Percentiles rank a stretch among this genome's conserved stretches.
Evolutionary conservation across 2,113 vertebrate genomes (phyloP).

Genomic region (Seriola quinqueradiata): DNA sequence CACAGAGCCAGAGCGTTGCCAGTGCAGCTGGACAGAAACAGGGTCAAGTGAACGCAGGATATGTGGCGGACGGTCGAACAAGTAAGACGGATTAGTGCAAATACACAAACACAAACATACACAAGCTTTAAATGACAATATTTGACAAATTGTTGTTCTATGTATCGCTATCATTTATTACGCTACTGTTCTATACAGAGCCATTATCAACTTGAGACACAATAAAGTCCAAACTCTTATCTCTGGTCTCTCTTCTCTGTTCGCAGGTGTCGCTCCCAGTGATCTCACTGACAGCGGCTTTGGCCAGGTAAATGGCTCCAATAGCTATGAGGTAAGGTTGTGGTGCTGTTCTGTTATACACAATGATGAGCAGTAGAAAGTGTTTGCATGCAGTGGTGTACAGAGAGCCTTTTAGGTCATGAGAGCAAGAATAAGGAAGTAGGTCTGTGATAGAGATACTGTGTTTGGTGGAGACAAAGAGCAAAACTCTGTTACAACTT

Average conservation of each 20-base stretch:
- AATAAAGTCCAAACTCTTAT: neutral
- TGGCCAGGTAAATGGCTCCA: conserved; percentile 14
- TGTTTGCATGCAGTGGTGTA: neutral
- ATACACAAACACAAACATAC: neutral
- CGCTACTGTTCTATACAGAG: neutral
- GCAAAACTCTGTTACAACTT: neutral
- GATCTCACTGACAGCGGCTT: conserved; percentile 38
- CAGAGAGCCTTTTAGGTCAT: neutral
- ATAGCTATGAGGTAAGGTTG: conserved; percentile 41
- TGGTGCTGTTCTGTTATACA: neutral
- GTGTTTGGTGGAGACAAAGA: too few relatives aligned
- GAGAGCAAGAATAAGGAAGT: too few relatives aligned
- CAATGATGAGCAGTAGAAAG: neutral
- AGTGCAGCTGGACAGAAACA: conserved; percentile 13
- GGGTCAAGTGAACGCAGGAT: conserved; percentile 67
- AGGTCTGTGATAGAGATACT: too few relatives aligned
- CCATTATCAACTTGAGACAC: neutral
- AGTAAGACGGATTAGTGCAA: conserved; percentile 51
- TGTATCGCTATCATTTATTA: neutral
- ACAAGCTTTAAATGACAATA: neutral
- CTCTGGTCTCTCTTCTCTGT: conserved; percentile 15
- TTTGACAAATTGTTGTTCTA: neutral
- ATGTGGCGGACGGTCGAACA: conserved; percentile 49
- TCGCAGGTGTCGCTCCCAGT: conserved; percentile 45
- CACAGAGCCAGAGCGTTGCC: conserved; percentile 55